A percentile compares a stretch with the other conserved stretches of the same genome.
Conservation (phyloP, 2,888 invertebrate genomes). For the Lapara coniferarum region DNA sequence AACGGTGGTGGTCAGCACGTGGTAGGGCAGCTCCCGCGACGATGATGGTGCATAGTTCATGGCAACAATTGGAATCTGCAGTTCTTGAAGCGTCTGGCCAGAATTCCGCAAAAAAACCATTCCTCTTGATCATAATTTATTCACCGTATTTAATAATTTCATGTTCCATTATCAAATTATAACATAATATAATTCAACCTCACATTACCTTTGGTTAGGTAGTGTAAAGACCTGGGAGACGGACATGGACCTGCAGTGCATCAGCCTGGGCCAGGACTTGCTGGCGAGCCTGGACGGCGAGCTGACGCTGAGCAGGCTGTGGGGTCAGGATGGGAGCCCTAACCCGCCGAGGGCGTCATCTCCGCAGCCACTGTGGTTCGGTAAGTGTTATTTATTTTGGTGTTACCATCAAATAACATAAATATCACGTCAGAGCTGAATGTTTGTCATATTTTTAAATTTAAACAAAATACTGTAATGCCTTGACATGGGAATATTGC, state of each 20-base stretch:
- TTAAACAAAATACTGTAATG: too few species aligned
- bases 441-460: not conserved
- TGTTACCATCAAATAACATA: not conserved
- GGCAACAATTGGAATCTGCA: too few species aligned
- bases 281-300: slow-evolving; percentile 80
- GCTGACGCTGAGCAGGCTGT: slow-evolving; percentile 73
- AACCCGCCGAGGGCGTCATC: slow-evolving; percentile 60
- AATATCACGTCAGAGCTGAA: not conserved
- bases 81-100: too few species aligned
- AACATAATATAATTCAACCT: not conserved
- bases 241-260: slow-evolving; percentile 84
- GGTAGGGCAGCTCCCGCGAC: too few species aligned
- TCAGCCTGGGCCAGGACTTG: slow-evolving; percentile 85
- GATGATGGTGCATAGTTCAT: too few species aligned
- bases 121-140: too few species aligned
- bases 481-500: too few species aligned
- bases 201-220: slow-evolving; percentile 46
- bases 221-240: slow-evolving; percentile 85
- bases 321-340: slow-evolving; percentile 73
- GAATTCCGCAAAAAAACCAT: too few species aligned
- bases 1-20: too few species aligned
- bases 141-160: too few species aligned
- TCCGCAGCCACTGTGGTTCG: slow-evolving; percentile 75
- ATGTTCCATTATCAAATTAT: not conserved
- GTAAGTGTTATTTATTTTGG: slow-evolving; percentile 46